These are phyloP conservation scores for Echinops telfairi DNA, from an alignment of 2,113 vertebrate genomes.

Conservation along the genomic window DNA sequence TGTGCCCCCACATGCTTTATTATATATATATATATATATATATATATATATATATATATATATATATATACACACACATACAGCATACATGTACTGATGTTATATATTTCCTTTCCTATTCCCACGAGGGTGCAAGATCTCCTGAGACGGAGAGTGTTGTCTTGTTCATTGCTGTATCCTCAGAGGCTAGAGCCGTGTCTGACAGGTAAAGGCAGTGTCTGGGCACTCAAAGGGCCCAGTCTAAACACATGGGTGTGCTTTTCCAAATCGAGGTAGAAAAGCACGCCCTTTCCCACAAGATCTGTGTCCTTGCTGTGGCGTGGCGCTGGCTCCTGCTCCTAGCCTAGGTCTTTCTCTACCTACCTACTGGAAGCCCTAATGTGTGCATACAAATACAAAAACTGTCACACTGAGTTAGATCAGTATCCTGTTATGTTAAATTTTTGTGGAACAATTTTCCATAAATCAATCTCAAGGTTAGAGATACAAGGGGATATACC, in stretches of 20 bases:
- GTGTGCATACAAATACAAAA: neutral
- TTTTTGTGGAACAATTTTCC: slow-evolving; percentile 7
- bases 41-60: no score
- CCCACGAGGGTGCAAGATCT: neutral
- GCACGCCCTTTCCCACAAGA: neutral
- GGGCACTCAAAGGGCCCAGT: no score
- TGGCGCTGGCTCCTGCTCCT: neutral
- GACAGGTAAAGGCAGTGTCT: neutral
- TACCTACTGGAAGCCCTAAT: neutral
- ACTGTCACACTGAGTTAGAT: neutral
- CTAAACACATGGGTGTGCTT: neutral
- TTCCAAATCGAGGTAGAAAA: neutral
- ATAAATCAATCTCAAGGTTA: neutral
- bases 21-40: no score
- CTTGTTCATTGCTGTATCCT: neutral
- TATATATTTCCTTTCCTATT: neutral
- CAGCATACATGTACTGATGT: neutral
- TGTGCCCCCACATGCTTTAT: no score
- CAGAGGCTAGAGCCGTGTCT: neutral
- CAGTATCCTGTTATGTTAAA: neutral
- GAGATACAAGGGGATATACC: neutral
- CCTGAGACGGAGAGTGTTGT: neutral
- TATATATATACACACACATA: no score
- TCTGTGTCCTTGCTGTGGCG: neutral
- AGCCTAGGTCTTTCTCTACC: neutral